Base-by-base conservation (phyloP, 2,888 invertebrate species). In the Myopa testacea region DNA sequence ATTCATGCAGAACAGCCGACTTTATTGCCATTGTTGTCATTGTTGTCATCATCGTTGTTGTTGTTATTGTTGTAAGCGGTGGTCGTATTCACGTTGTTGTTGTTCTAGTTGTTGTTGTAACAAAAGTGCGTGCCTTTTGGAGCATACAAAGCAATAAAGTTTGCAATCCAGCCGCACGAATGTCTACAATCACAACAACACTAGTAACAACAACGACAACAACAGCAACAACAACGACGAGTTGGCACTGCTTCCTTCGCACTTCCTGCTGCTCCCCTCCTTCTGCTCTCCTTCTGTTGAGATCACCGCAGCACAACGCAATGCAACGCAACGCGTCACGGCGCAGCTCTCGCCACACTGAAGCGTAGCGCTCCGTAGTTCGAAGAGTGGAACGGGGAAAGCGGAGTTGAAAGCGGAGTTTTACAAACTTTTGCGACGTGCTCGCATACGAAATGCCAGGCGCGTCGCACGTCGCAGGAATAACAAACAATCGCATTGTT, bases 371-470 rank as follows among this genome's bases (percentile, higher is more conserved):
- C 69, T 38, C 12, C 45, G 19, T 40, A 34, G 50, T 50, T 26
- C 2, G 50, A n/a, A 50, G 34, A 12, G 26, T 3, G 38, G 34
- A 75, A 34, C 26, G 4, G 34, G 26, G 50, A 68, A 77, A 77
- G 50, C 73, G 77, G 69, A 77, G 77, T 73, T 77, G 50, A 68
- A 77, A 77, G 50, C 73, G 77, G 69, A 77, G 77, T 73, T 77
- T 70, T 45, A 50, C 67, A 70, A 77, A 77, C 73, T 77, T 77
- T 77, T 58, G 19, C 77, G 40, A 68, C 75, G 78, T 75, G 78
- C 75, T 58, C 38, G 69, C 63, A 75, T 78, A n/a, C 38, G 4
- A 40, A 63, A 71, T 78, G 69, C 71, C 26, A 68, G 69, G 58
- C 75, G 69, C 75, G 68, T 75, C 58, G 19, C n/a, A 37, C 74